A percentile compares a stretch with the other conserved stretches of the same genome.
Evolutionary conservation across 2,797 vertebrate species (phyloP).

Genomic region (Phoeniculus purpureus): DNA sequence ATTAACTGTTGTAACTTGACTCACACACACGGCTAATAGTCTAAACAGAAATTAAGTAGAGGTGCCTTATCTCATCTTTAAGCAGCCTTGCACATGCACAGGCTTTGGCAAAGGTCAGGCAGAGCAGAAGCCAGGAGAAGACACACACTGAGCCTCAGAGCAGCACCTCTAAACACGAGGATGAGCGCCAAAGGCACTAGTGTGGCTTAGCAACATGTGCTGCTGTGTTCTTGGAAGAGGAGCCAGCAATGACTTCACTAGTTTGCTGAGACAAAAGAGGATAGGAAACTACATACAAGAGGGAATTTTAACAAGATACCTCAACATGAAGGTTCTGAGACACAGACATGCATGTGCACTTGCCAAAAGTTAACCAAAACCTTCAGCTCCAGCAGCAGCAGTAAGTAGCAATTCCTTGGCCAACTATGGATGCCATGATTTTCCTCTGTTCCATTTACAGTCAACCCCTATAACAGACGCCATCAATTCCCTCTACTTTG

Average conservation of each 20-base stretch:
- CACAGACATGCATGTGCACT: fast-evolving
- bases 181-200: background rate
- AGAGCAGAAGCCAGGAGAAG: background rate
- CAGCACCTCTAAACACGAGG: fast-evolving
- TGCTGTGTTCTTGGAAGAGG: background rate
- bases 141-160: background rate
- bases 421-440: background rate
- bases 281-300: background rate
- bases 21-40: background rate
- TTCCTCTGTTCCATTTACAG: background rate
- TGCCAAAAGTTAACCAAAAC: background rate
- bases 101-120: background rate
- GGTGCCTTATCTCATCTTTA: background rate
- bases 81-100: background rate
- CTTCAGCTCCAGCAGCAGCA: background rate
- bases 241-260: background rate
- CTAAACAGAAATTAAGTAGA: background rate
- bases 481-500: background rate
- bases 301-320: background rate
- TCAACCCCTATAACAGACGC: fast-evolving
- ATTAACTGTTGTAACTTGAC: constrained; percentile 18
- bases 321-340: background rate
- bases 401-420: background rate
- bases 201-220: fast-evolving
- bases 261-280: background rate